A percentile compares a stretch with the other conserved stretches of the same genome.
phyloP scores from a whole-genome alignment of 2,888 invertebrate genomes.

The Dicycla oo region DNA sequence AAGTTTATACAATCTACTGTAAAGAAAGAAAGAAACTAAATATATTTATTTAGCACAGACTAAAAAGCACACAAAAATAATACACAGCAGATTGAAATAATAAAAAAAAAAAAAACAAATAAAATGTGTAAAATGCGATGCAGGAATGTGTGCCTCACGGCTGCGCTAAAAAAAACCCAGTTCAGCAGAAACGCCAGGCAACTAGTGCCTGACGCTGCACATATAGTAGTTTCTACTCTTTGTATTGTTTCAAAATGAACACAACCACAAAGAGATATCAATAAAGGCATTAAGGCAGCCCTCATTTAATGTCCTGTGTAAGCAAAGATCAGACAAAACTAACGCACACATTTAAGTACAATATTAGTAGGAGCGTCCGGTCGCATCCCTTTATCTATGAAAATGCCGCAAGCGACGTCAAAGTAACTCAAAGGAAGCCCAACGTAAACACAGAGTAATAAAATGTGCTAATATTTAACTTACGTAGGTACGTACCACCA shows the following conservation, averaged over 20 bases:
- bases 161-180: no score
- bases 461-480: constrained; percentile 85
- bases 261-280: constrained; percentile 42
- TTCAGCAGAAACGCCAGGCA: no score
- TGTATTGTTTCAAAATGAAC: constrained; percentile 28
- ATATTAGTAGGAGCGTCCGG: constrained; percentile 61
- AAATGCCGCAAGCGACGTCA: constrained; percentile 75
- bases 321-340: constrained; percentile 68
- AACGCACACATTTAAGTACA: constrained; percentile 56
- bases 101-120: no score
- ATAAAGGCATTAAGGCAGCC: constrained; percentile 40
- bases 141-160: no score
- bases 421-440: constrained; percentile 80
- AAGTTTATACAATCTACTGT: not conserved
- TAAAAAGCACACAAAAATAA: no score
- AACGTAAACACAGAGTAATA: constrained; percentile 81
- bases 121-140: no score
- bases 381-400: constrained; percentile 75
- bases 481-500: constrained; percentile 80
- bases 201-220: no score
- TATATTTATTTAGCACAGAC: no score
- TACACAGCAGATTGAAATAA: no score
- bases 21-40: no score
- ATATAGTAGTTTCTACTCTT: constrained; percentile 1
- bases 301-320: constrained; percentile 64